Evolutionary conservation across 2,797 vertebrate genomes (phyloP).

Genomic region (Gambelia wislizenii): DNA sequence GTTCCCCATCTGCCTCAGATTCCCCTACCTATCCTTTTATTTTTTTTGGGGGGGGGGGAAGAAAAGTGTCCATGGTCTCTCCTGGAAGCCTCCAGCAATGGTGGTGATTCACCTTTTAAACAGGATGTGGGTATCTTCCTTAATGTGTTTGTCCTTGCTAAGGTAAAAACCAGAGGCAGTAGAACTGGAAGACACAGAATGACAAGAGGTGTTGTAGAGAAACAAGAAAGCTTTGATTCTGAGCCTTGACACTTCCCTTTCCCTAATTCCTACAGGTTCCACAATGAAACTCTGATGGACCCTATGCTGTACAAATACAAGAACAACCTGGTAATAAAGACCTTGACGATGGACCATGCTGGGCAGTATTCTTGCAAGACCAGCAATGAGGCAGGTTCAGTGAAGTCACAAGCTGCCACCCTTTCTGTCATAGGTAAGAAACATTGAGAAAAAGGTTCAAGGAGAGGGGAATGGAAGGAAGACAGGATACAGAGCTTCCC

Average conservation of each 20-base stretch:
- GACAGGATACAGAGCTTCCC: neutral
- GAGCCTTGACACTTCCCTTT: neutral
- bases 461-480: neutral
- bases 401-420: slow-evolving; percentile 87
- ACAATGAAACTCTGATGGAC: slow-evolving; percentile 89
- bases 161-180: neutral
- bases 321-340: slow-evolving; percentile 89
- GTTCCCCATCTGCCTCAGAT: too few species aligned
- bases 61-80: too few species aligned
- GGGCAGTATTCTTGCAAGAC: slow-evolving; percentile 96
- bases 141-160: too few species aligned
- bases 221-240: neutral
- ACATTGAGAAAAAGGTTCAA: fast-evolving
- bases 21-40: too few species aligned
- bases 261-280: slow-evolving; percentile 85
- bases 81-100: too few species aligned
- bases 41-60: too few species aligned
- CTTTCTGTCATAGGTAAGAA: slow-evolving; percentile 89
- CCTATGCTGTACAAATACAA: slow-evolving; percentile 81
- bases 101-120: too few species aligned
- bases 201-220: neutral
- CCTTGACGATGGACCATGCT: slow-evolving; percentile 83
- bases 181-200: neutral
- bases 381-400: slow-evolving; percentile 86
- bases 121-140: neutral